phyloP scores from a whole-genome alignment of 2,888 invertebrate genomes.

The Villa cingulata region DNA sequence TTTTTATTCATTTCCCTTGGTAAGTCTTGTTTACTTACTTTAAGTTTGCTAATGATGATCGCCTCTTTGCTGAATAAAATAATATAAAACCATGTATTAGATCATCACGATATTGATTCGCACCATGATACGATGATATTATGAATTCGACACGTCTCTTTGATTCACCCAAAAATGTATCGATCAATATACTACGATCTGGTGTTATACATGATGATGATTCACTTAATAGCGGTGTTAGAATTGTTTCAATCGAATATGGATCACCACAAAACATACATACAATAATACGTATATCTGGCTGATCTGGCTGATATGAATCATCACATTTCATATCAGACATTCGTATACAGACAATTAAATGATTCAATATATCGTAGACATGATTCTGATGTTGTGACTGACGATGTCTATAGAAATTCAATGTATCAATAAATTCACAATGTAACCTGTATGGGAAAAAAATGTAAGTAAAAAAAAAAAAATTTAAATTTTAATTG shows the following conservation, averaged over 20 bases:
- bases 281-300: constrained; percentile 64
- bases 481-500: neutral
- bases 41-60: constrained; percentile 84
- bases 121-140: constrained; percentile 88
- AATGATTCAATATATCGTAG: constrained; percentile 35
- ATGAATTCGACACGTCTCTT: constrained; percentile 82
- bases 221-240: constrained; percentile 75
- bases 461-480: neutral
- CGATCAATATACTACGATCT: constrained; percentile 76
- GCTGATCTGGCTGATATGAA: constrained; percentile 32
- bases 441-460: constrained; percentile 26
- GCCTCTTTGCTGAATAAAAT: constrained; percentile 87
- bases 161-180: constrained; percentile 82
- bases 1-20: neutral
- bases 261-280: constrained; percentile 96
- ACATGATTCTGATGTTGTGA: constrained; percentile 36
- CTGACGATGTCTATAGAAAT: constrained; percentile 26
- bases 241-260: constrained; percentile 75
- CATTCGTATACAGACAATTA: constrained; percentile 33
- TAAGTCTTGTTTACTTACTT: constrained; percentile 44
- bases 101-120: constrained; percentile 81
- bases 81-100: constrained; percentile 89
- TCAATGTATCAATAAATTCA: constrained; percentile 31
- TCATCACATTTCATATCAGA: constrained; percentile 34
- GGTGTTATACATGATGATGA: constrained; percentile 55